A percentile compares a stretch with the other conserved stretches of the same genome.
Conservation (phyloP, 2,113 vertebrate species). For the Hippoglossus stenolepis region DNA sequence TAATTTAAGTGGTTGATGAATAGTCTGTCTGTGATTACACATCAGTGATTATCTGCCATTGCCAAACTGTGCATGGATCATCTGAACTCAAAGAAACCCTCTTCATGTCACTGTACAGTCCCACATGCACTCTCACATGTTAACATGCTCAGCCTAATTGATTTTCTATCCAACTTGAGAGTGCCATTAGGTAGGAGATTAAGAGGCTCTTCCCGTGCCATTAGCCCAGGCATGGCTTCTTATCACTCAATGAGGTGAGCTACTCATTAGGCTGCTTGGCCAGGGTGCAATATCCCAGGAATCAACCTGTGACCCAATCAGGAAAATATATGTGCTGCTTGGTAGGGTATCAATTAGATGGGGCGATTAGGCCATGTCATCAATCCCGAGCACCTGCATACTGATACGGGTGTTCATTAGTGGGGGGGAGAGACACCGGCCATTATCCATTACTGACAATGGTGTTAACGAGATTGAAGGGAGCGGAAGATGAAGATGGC, state of each 20-base stretch:
- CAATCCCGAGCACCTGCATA: constrained; percentile 62
- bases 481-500: constrained; percentile 31
- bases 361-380: constrained; percentile 63
- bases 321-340: constrained; percentile 57
- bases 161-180: constrained; percentile 60
- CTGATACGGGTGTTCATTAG: constrained; percentile 67
- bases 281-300: constrained; percentile 53
- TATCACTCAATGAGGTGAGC: constrained; percentile 66
- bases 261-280: constrained; percentile 63
- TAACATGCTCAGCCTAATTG: constrained; percentile 62
- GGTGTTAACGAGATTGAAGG: constrained; percentile 55
- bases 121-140: constrained; percentile 27
- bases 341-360: constrained; percentile 69
- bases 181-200: constrained; percentile 64
- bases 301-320: constrained; percentile 63
- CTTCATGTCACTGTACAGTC: background rate
- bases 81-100: background rate
- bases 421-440: constrained; percentile 7
- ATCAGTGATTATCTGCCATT: background rate
- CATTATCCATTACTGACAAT: constrained; percentile 68
- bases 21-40: background rate
- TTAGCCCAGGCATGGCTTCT: constrained; percentile 62
- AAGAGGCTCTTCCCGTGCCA: constrained; percentile 63
- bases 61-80: background rate
- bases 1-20: background rate